These are phyloP conservation scores for Zelleria hepariella DNA, from an alignment of 2,888 invertebrate species.

Conservation along the genomic window DNA sequence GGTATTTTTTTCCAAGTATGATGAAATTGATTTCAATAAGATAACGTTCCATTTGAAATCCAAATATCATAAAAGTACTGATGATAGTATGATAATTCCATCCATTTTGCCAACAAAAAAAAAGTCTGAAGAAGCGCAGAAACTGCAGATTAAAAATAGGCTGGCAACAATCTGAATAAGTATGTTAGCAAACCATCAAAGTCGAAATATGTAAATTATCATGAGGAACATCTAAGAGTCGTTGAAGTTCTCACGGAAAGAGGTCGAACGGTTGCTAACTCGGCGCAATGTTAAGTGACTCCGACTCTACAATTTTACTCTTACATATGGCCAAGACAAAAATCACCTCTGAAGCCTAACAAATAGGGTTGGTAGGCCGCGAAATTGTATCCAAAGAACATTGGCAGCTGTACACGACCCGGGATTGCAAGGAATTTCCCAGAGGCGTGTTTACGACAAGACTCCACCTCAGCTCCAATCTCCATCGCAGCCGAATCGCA, in stretches of 20 bases:
- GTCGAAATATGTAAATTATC: slow-evolving; percentile 1
- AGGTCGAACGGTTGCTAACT: slow-evolving; percentile 30
- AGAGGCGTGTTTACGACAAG: slow-evolving; percentile 49
- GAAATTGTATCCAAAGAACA: neutral
- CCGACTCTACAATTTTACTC: neutral
- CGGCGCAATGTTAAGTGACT: slow-evolving; percentile 25
- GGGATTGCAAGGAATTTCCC: slow-evolving; percentile 43
- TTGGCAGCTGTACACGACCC: neutral
- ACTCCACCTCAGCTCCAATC: slow-evolving; percentile 23
- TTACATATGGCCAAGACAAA: neutral
- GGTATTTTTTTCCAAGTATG: slow-evolving; percentile 47
- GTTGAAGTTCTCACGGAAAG: slow-evolving; percentile 24
- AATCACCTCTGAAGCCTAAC: neutral
- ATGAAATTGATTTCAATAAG: slow-evolving; percentile 37
- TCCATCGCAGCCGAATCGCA: slow-evolving; percentile 5
- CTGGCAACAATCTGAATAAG: neutral
- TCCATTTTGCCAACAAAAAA: no score
- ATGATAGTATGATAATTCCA: no score
- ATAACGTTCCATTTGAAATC: neutral
- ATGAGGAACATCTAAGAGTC: slow-evolving; percentile 1
- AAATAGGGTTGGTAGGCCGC: neutral
- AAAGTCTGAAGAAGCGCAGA: no score
- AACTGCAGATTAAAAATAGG: no score
- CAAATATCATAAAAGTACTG: neutral
- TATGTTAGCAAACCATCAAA: slow-evolving; percentile 2